A percentile compares a stretch with the other conserved stretches of the same genome.
phyloP scores from a whole-genome alignment of 2,888 invertebrate genomes.

The Reticulitermes lucifugus region DNA sequence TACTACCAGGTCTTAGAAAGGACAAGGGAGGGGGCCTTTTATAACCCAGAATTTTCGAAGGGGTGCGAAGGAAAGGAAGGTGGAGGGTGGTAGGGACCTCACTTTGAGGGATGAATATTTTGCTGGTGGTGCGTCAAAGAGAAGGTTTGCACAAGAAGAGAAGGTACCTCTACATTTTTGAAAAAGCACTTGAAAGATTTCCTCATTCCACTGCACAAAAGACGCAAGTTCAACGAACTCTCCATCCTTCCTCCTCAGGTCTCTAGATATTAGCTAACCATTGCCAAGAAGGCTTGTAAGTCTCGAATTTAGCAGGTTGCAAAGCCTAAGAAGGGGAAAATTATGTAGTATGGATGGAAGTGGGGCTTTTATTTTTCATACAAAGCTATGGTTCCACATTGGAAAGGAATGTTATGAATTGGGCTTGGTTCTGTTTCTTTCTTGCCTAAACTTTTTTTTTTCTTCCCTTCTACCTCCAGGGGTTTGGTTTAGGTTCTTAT shows the following conservation, averaged over 20 bases:
- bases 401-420: conserved; percentile 31
- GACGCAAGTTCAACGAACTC: conserved; percentile 45
- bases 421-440: conserved; percentile 14
- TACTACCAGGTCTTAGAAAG: background rate
- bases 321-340: background rate
- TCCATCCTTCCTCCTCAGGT: conserved; percentile 5
- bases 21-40: background rate
- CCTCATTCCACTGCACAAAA: conserved; percentile 11
- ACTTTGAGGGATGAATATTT: conserved; percentile 43
- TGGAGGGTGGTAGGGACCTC: conserved; percentile 21
- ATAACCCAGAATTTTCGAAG: conserved; percentile 1
- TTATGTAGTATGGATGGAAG: conserved; percentile 11
- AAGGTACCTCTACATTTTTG: conserved; percentile 34
- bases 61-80: conserved; percentile 11
- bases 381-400: conserved; percentile 1
- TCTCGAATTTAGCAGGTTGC: conserved; percentile 12
- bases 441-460: conserved; percentile 8
- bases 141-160: conserved; percentile 18
- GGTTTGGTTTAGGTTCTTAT: conserved; percentile 35
- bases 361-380: conserved; percentile 29
- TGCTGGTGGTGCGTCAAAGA: conserved; percentile 16
- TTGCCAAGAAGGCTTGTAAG: background rate
- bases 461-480: background rate
- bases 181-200: conserved; percentile 43
- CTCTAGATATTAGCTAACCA: conserved; percentile 15